A percentile compares a stretch with the other conserved stretches of the same genome.
Conservation (phyloP, 2,888 invertebrate species). For the Drosophila formosana region DNA sequence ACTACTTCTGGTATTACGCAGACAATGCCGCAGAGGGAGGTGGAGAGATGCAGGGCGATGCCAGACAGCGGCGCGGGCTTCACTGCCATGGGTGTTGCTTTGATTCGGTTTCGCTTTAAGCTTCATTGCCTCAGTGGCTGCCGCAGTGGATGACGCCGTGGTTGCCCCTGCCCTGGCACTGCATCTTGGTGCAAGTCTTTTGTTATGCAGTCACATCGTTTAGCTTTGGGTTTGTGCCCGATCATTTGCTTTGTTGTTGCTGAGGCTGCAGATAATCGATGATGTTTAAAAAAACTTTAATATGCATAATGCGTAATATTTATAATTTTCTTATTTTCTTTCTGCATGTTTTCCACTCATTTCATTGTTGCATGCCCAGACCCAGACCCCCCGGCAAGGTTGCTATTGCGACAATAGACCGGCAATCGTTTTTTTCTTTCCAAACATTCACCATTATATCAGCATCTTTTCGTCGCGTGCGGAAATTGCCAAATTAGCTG, state of each 20-base stretch:
- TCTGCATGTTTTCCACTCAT: constrained; percentile 21
- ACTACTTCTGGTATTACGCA: constrained; percentile 78
- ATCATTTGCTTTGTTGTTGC: constrained; percentile 28
- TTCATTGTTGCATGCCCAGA: constrained; percentile 53
- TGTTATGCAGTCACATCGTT: constrained; percentile 71
- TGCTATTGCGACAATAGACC: constrained; percentile 55
- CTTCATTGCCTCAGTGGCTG: constrained; percentile 58
- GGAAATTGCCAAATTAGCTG: constrained; percentile 64
- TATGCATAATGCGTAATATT: constrained; percentile 37
- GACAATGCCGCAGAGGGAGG: constrained; percentile 16
- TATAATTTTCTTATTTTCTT: constrained; percentile 19
- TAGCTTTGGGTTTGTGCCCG: constrained; percentile 17
- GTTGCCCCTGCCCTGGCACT: neutral
- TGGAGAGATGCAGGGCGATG: constrained; percentile 4
- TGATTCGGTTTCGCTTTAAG: constrained; percentile 35
- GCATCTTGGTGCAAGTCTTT: constrained; percentile 62
- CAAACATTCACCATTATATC: constrained; percentile 54
- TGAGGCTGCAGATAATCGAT: constrained; percentile 34
- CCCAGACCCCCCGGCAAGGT: constrained; percentile 53
- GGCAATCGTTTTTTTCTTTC: constrained; percentile 18
- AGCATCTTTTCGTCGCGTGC: constrained; percentile 60
- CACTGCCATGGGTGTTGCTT: constrained; percentile 66
- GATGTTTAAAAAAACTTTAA: constrained; percentile 48
- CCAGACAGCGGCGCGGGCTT: constrained; percentile 4
- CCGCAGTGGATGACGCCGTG: constrained; percentile 8